phyloP scores from a whole-genome alignment of 2,797 vertebrate genomes.

The Sebastes vulpes region DNA sequence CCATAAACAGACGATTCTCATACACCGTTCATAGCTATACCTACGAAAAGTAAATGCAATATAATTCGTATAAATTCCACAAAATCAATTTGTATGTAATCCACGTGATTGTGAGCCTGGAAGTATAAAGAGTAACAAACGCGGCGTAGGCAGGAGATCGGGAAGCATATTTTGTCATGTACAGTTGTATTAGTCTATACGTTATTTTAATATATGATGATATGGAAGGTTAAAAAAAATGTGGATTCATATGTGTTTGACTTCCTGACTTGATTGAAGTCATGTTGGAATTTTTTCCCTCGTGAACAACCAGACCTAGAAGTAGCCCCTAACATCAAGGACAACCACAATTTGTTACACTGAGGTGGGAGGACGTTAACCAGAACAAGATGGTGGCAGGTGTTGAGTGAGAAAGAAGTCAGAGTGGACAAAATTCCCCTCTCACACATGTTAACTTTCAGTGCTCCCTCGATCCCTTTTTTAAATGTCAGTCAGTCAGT shows the following conservation, averaged over 20 bases:
- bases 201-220: not conserved
- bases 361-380: conserved; percentile 15
- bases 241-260: conserved; percentile 1
- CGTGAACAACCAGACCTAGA: not conserved
- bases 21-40: no score
- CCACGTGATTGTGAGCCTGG: no score
- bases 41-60: no score
- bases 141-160: no score
- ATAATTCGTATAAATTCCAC: no score
- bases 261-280: not conserved
- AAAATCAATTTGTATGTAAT: no score
- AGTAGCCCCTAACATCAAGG: not conserved
- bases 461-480: not conserved
- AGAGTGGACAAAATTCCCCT: not conserved
- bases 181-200: not conserved
- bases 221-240: not conserved
- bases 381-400: conserved; percentile 10
- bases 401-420: conserved; percentile 6
- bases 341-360: conserved; percentile 6
- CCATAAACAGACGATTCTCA: not conserved
- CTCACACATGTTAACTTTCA: conserved; percentile 8
- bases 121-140: no score
- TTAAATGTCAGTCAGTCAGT: conserved; percentile 13
- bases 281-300: not conserved
- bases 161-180: not conserved